phyloP scores from a whole-genome alignment of 2,888 invertebrate genomes.

The Magallana nippona region DNA sequence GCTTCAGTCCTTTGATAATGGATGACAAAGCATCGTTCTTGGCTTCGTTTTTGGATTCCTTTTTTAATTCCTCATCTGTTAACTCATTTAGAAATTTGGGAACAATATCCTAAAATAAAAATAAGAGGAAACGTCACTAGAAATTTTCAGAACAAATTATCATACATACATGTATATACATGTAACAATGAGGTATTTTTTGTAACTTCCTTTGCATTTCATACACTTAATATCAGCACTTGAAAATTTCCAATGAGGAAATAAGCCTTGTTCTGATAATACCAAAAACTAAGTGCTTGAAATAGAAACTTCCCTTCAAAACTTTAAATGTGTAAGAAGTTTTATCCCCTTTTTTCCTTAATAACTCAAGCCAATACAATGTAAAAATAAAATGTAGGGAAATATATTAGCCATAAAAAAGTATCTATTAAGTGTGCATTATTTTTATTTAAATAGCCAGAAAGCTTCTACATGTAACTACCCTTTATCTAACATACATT shows the following conservation, averaged over 20 bases:
- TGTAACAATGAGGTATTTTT: no score
- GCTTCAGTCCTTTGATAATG: conserved; percentile 94
- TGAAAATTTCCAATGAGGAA: conserved; percentile 12
- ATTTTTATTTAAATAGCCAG: no score
- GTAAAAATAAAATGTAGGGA: no score
- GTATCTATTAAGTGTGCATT: no score
- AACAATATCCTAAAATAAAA: conserved; percentile 88
- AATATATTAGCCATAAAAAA: no score
- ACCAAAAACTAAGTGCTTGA: neutral
- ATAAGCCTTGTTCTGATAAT: neutral
- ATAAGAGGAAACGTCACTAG: neutral
- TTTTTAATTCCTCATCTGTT: conserved; percentile 96
- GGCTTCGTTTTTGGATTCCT: conserved; percentile 94
- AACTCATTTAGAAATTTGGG: conserved; percentile 93
- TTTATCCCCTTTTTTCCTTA: no score
- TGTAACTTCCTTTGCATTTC: neutral
- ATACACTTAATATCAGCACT: neutral
- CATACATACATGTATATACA: no score
- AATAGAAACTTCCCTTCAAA: neutral
- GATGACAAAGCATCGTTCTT: conserved; percentile 97
- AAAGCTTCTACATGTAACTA: no score
- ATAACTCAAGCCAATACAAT: no score
- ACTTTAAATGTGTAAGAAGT: neutral
- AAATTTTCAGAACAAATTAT: no score
- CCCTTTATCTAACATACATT: no score